Percentiles rank a stretch among this genome's conserved stretches.
Evolutionary conservation across 1,140 invertebrate genomes (phyloP).

Genomic region (Atta texana): DNA sequence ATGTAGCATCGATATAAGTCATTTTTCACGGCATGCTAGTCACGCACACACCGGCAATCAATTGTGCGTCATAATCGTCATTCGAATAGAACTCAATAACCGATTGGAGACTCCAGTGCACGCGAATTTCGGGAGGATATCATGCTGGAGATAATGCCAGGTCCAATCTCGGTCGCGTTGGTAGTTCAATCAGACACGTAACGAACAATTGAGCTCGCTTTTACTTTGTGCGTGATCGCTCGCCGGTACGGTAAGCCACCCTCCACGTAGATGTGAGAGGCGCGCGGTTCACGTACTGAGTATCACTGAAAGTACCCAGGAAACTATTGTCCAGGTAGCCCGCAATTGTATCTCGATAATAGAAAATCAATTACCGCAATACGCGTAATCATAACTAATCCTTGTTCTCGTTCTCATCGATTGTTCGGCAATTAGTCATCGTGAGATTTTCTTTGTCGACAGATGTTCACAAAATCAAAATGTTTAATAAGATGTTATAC

Average conservation of each 20-base stretch:
- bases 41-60: slow-evolving; percentile 38
- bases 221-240: slow-evolving; percentile 58
- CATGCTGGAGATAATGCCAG: neutral
- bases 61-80: slow-evolving; percentile 34
- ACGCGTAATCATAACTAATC: slow-evolving; percentile 56
- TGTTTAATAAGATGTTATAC: neutral
- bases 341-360: slow-evolving; percentile 18
- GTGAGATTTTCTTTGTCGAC: neutral
- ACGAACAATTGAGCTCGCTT: slow-evolving; percentile 65
- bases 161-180: neutral
- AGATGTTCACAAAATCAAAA: neutral
- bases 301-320: neutral
- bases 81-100: slow-evolving; percentile 13
- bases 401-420: neutral
- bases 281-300: slow-evolving; percentile 15
- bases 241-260: slow-evolving; percentile 33
- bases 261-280: slow-evolving; percentile 46
- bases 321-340: neutral
- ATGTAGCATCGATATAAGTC: slow-evolving; percentile 20
- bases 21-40: neutral
- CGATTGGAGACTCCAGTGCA: slow-evolving; percentile 1
- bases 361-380: slow-evolving; percentile 14
- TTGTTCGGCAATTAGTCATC: neutral
- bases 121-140: slow-evolving; percentile 30
- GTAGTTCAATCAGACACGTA: slow-evolving; percentile 50